These are phyloP conservation scores for Drosophila emarginata DNA, from an alignment of 2,888 invertebrate genomes.

Conservation along the genomic window DNA sequence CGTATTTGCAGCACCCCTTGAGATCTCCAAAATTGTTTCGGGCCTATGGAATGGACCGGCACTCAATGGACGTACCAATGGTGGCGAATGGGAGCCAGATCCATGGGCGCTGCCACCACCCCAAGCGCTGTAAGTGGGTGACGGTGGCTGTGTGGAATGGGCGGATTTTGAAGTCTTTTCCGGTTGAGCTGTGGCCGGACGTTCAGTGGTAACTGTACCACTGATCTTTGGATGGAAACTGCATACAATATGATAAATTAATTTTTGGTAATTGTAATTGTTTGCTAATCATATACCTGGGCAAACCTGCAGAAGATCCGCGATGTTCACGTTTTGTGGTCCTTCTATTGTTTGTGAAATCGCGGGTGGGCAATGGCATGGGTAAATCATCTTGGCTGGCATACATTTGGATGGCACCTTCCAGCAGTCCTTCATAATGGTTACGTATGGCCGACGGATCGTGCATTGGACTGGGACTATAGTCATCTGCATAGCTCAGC, in stretches of 20 bases:
- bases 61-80: constrained; percentile 85
- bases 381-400: constrained; percentile 80
- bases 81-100: constrained; percentile 84
- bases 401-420: constrained; percentile 82
- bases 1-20: constrained; percentile 42
- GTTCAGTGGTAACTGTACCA: constrained; percentile 60
- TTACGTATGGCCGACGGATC: constrained; percentile 81
- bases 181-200: constrained; percentile 82
- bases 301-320: constrained; percentile 81
- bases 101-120: constrained; percentile 83
- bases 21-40: constrained; percentile 78
- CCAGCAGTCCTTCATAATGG: constrained; percentile 82
- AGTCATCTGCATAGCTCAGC: constrained; percentile 55
- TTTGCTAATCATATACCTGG: constrained; percentile 58
- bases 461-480: constrained; percentile 78
- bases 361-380: constrained; percentile 79
- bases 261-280: no score
- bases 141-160: constrained; percentile 81
- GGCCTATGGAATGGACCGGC: constrained; percentile 86
- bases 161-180: constrained; percentile 77
- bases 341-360: constrained; percentile 76
- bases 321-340: constrained; percentile 79
- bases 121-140: constrained; percentile 84
- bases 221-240: constrained; percentile 70
- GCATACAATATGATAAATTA: not conserved